Conservation (phyloP, 2,797 vertebrate genomes). For the Poliocrania exsul region DNA sequence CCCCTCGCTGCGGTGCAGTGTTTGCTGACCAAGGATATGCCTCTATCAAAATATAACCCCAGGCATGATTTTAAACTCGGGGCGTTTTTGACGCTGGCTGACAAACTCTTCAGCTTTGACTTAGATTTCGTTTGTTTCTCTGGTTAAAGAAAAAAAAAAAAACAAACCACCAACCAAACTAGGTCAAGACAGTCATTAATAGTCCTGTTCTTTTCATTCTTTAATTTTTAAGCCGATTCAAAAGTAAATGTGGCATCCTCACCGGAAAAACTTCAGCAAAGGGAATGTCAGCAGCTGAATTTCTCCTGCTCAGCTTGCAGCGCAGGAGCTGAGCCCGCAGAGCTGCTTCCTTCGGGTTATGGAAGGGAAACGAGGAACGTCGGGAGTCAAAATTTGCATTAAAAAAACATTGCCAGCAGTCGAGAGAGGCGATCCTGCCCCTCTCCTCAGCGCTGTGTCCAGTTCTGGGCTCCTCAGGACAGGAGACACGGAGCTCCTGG, state of each 20-base stretch:
- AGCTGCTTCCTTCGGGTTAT: fast-evolving
- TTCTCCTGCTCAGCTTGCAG: fast-evolving
- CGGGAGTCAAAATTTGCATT: not conserved
- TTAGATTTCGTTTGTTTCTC: not conserved
- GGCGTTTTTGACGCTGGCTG: not conserved
- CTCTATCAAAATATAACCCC: not conserved
- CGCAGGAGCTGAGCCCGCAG: too few species aligned
- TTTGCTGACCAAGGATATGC: not conserved
- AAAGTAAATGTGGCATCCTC: not conserved
- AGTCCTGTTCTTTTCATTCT: not conserved
- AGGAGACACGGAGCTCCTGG: not conserved
- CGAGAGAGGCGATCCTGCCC: not conserved
- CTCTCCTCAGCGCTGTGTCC: not conserved
- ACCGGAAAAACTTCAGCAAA: not conserved
- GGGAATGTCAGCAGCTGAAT: not conserved
- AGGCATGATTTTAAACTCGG: not conserved
- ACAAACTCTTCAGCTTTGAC: not conserved
- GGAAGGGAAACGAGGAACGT: fast-evolving
- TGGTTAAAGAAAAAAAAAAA: not conserved
- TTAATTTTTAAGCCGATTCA: not conserved
- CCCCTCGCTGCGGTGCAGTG: not conserved
- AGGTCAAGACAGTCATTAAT: not conserved
- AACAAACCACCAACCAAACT: not conserved
- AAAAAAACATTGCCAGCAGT: not conserved
- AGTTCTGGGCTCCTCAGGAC: not conserved